Percentiles rank a stretch among this genome's conserved stretches.
Conservation (phyloP, 35 echinoderm and acorn worm genomes). For the Lytechinus variegatus region DNA sequence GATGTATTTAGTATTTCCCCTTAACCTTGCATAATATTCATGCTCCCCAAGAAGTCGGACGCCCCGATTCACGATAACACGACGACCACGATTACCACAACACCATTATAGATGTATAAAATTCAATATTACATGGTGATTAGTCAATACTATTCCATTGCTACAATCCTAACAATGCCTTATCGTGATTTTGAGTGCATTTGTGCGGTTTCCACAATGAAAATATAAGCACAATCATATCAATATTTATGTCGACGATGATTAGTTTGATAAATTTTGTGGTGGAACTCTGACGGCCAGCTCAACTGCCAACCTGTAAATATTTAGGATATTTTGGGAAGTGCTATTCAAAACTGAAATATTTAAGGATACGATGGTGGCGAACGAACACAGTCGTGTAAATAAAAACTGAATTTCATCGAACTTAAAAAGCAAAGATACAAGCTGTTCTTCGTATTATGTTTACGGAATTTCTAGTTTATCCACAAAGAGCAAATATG, state of each 20-base stretch:
- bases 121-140: background rate
- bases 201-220: background rate
- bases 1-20: too few relatives aligned
- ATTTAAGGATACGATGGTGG: too few relatives aligned
- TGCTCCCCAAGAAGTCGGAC: background rate
- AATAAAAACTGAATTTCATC: too few relatives aligned
- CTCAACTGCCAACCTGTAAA: background rate
- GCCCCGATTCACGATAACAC: background rate
- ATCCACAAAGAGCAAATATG: too few relatives aligned
- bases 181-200: background rate
- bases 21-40: background rate
- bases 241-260: too few relatives aligned
- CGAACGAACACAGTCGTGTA: too few relatives aligned
- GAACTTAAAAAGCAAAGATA: too few relatives aligned
- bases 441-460: too few relatives aligned
- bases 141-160: background rate
- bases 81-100: background rate
- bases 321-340: background rate
- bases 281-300: background rate
- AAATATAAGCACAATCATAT: background rate
- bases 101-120: background rate
- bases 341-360: too few relatives aligned
- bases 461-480: too few relatives aligned
- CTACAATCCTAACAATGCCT: background rate
- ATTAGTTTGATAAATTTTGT: background rate